Percentiles rank a stretch among this genome's conserved stretches.
phyloP scores from a whole-genome alignment of 2,797 vertebrate species.

The Naso thynnoides region DNA sequence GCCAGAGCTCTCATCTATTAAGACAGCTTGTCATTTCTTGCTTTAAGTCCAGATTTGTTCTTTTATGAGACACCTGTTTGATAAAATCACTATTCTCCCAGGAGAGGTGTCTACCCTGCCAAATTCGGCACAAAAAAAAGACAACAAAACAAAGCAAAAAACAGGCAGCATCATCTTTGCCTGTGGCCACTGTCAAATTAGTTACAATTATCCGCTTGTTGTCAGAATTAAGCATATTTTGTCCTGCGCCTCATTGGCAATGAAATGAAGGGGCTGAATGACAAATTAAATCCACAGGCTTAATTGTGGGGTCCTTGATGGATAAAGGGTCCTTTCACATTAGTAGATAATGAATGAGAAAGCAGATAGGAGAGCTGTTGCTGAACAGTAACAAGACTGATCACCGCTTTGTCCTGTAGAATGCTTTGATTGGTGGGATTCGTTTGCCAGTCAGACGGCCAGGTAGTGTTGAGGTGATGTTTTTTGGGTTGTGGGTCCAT shows the following conservation, averaged over 20 bases:
- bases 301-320: slow-evolving; percentile 56
- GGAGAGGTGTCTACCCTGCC: slow-evolving; percentile 33
- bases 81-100: slow-evolving; percentile 41
- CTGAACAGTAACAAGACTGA: slow-evolving; percentile 30
- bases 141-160: background rate
- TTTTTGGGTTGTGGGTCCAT: slow-evolving; percentile 13
- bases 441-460: slow-evolving; percentile 35
- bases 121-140: slow-evolving; percentile 49
- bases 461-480: slow-evolving; percentile 3
- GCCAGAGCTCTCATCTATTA: slow-evolving; percentile 39
- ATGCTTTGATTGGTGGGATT: slow-evolving; percentile 33
- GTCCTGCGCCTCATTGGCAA: slow-evolving; percentile 47
- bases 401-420: slow-evolving; percentile 17
- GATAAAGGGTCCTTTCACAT: slow-evolving; percentile 47
- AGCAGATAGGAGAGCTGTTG: slow-evolving; percentile 38
- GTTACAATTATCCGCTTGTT: slow-evolving; percentile 60
- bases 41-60: slow-evolving; percentile 41
- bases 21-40: slow-evolving; percentile 37
- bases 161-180: slow-evolving; percentile 42
- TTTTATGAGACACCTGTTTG: slow-evolving; percentile 49
- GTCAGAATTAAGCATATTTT: slow-evolving; percentile 56
- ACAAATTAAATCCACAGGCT: slow-evolving; percentile 59
- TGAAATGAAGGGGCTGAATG: slow-evolving; percentile 39
- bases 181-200: slow-evolving; percentile 54
- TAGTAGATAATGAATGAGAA: slow-evolving; percentile 54